A percentile compares a stretch with the other conserved stretches of the same genome.
Conservation (phyloP, 1,140 invertebrate genomes). For the Drosophila grimshawi region DNA sequence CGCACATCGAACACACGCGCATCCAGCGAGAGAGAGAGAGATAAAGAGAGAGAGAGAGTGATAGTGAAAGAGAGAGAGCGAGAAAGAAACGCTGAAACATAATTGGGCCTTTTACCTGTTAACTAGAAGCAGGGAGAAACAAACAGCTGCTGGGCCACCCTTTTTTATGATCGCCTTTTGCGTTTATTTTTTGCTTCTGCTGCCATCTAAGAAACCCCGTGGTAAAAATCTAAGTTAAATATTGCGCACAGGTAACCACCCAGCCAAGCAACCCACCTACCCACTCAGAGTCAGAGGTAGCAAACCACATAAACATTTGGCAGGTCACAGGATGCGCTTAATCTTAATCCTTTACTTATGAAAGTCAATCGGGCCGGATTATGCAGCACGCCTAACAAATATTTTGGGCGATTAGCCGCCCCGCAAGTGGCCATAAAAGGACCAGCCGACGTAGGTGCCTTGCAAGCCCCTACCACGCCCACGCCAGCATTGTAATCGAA, state of each 20-base stretch:
- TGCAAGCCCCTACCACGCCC: too few relatives aligned
- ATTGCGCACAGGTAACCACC: conserved; percentile 9
- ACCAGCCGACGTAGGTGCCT: too few relatives aligned
- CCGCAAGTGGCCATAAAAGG: conserved; percentile 53
- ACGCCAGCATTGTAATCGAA: too few relatives aligned
- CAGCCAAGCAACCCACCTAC: too few relatives aligned
- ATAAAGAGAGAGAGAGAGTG: background rate
- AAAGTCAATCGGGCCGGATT: conserved; percentile 78
- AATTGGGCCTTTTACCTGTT: too few relatives aligned
- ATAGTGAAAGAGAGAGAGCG: background rate
- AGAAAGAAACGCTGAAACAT: background rate
- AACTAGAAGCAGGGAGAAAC: too few relatives aligned
- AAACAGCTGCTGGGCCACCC: conserved; percentile 38
- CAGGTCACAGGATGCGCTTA: conserved; percentile 17
- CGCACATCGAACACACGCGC: conserved; percentile 32
- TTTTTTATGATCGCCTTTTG: conserved; percentile 59
- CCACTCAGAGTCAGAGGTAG: conserved; percentile 17
- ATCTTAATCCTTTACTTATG: conserved; percentile 76
- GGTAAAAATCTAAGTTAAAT: conserved; percentile 23
- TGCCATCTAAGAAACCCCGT: background rate
- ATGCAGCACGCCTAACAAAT: conserved; percentile 77
- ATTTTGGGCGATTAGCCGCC: conserved; percentile 80
- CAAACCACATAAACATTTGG: conserved; percentile 31
- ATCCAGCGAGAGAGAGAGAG: background rate
- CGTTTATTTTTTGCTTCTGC: background rate